Base-by-base conservation (phyloP, 2,113 vertebrate genomes). In the Odontophorus gujanensis region DNA sequence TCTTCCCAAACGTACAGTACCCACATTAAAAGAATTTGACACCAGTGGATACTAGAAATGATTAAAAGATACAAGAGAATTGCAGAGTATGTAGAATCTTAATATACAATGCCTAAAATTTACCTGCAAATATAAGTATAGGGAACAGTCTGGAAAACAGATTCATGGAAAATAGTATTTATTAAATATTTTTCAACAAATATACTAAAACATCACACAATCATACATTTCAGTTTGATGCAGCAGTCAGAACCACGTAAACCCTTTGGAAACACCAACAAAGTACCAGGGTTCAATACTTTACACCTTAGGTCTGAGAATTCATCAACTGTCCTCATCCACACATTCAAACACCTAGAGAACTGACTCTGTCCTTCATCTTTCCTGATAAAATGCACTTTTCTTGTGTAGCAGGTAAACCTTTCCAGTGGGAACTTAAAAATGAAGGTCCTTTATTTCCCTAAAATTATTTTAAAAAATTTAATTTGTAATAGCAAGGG, bases 351-450 rank as follows among this genome's bases (percentile, higher is more conserved):
- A 74, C 80, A 67, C 74, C 80, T 82, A 66, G 42, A 81, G 85
- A 87, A 83, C 50, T 68, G 71, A 89, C 63, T 85, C 51, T 80
- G 47, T 50, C 65, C 20, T 89, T 94, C 59, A 61, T 66, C 77
- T 61, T 59, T 86, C 74, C 34, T 65, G 45, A 40, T 40, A 50
- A 95, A 84, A 34, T 17, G 14, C 1, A 7, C 38, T 91, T 95
- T 45, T 69, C 34, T 78, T 21, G 2, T 2, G 1, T 42, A 21
- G 25, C 13, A 13, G 14, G 50, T 51, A 51, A 15, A 18, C 34
- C 40, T 84, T 87, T 81, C n/a, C 59, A 75, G 65, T 3, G 7
- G 66, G 38, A 85, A 88, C 76, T 85, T 75, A 78, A 69, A 97
- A 87, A 68, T 21, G n/a, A 51, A 92, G 38, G 34, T 78, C 73